Evolutionary conservation across 2,113 vertebrate species (phyloP).

Genomic region (Bungarus multicinctus): DNA sequence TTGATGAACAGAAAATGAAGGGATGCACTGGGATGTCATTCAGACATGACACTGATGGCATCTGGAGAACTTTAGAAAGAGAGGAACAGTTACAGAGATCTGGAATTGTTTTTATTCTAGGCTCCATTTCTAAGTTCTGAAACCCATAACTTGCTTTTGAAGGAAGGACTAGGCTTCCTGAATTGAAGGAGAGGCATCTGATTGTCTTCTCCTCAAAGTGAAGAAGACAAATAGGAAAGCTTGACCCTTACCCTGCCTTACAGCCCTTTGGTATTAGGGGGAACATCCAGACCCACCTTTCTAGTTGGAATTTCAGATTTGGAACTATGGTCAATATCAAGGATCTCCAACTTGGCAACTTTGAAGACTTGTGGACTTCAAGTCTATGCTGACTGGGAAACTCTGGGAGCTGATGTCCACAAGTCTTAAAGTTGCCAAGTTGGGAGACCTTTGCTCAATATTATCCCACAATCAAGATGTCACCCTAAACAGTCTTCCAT

Average conservation of each 20-base stretch:
- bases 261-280: not conserved
- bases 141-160: not conserved
- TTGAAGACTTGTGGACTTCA: not conserved
- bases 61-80: not conserved
- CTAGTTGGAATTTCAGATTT: not conserved
- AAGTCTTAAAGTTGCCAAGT: not conserved
- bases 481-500: not conserved
- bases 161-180: not conserved
- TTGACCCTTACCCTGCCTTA: not conserved
- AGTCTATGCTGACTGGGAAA: not conserved
- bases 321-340: not conserved
- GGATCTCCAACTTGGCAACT: not conserved
- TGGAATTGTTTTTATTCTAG: not conserved
- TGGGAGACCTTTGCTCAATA: not conserved
- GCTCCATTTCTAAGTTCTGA: not conserved
- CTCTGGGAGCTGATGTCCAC: not conserved
- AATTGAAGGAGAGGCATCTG: not conserved
- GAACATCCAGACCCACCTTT: not conserved
- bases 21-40: not conserved
- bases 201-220: not conserved
- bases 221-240: not conserved
- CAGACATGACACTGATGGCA: not conserved
- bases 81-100: not conserved
- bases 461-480: not conserved
- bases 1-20: conserved; percentile 24